Conservation (phyloP, 2,797 vertebrate species). For the Sebastes itinus region DNA sequence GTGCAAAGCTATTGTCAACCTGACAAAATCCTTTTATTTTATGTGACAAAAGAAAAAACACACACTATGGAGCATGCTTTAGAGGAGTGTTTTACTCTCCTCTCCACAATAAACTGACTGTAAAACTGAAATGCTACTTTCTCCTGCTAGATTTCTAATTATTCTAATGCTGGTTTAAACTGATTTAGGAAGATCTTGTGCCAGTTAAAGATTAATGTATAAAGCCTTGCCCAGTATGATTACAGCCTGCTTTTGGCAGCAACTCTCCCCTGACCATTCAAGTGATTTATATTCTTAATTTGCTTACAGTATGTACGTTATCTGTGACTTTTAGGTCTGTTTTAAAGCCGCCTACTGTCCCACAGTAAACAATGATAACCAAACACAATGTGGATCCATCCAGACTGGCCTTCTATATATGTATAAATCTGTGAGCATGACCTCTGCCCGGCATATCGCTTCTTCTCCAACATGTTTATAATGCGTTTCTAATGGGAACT, state of each 20-base stretch:
- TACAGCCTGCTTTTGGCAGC: background rate
- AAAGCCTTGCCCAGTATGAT: background rate
- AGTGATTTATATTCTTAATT: background rate
- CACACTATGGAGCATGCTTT: background rate
- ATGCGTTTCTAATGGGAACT: slow-evolving; percentile 1
- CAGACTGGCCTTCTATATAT: slow-evolving; percentile 7
- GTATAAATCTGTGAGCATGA: slow-evolving; percentile 13
- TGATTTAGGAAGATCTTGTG: background rate
- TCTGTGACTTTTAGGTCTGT: background rate
- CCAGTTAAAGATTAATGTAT: background rate
- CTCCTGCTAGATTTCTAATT: background rate
- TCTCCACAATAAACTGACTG: background rate
- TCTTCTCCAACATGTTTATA: background rate
- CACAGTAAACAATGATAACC: background rate
- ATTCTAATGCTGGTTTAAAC: background rate
- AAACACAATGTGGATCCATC: slow-evolving; percentile 57
- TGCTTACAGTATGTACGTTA: background rate
- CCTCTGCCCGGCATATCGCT: background rate
- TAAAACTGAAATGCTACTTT: background rate
- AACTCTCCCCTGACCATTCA: background rate
- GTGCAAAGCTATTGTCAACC: slow-evolving; percentile 1
- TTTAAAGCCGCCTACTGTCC: background rate
- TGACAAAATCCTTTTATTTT: slow-evolving; percentile 17
- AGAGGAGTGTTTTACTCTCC: background rate
- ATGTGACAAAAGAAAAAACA: slow-evolving; percentile 3